Evolutionary conservation across 2,888 invertebrate species (phyloP), one percentile per base, ranked within the genome.

Genomic region (Chydorus sphaericus): DNA sequence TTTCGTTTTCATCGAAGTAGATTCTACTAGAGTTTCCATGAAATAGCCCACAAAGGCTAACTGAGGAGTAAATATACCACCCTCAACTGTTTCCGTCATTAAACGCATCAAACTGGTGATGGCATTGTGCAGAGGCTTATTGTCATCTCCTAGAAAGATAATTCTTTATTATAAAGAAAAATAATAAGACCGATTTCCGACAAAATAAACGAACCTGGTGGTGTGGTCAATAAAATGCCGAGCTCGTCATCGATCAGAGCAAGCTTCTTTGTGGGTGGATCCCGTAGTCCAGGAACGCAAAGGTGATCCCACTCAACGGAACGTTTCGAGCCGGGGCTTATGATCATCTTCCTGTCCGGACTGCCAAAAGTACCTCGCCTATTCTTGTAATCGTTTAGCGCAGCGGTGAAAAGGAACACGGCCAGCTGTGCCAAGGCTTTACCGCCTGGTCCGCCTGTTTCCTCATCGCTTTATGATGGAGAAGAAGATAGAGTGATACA

Each of bases 11-110:
- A 14, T 8, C 4, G 23, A 31, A 2, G 36, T 23, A 11, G 16
- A 20, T 23, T 52, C 36, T 11, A 26, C 18, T 18, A 52, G 20
- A 8, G 52, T 36, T 23, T 31, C 23, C 8, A 52, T 23, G 36
- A 52, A 52, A 23, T 52, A 52, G 23, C 52, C 36, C 18, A 31
- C 23, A 23, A 52, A 52, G 14, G 52, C 52, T 8, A 36, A 16
- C 36, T 52, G 52, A 3, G 52, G 52, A 7, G 52, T 52, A 20
- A 52, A 36, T 8, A 52, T 52, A 14, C 52, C 52, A n/a, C 36
- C 52, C 4, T 33, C 33, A 36, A 26, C 52, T 14, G 23, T 37
- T 23, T 26, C 36, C 4, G 52, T 52, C 52, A 52, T 52, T n/a
- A 36, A 20, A 3, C 26, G 52, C 52, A 52, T 52, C 10, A 52